Evolutionary conservation across 2,113 vertebrate species (phyloP), one percentile per base, ranked within the genome.

Genomic region (Paedocypris sp.): DNA sequence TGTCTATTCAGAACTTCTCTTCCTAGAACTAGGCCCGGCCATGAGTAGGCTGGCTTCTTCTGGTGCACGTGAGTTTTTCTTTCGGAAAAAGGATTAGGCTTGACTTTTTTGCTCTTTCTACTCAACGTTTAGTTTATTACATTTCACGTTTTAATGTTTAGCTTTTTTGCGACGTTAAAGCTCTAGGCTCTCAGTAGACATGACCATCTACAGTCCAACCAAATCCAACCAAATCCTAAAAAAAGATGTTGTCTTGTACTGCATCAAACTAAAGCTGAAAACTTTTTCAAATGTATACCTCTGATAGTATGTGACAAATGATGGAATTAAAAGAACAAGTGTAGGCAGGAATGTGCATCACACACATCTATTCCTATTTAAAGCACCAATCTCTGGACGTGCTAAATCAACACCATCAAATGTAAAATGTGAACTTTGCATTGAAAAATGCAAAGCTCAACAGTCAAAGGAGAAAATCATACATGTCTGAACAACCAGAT

Each of bases 281-380:
- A 33, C 13, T 28, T 54, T 51, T 76, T 75, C 62, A 69, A 64
- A 75, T 75, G 53, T 80, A 32, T 73, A 46, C 60, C 60, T 41
- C 10, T 78, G 68, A 79, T 75, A 25, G 62, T 62, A 73, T 73
- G 65, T 53, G 67, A 78, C 75, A 59, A n/a, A n/a, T n/a, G n/a
- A n/a, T n/a, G n/a, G 71, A 69, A 77, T 79, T 78, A 78, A 77
- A 77, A 68, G 45, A 53, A 60, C 28, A 45, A 13, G 52, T 68
- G 71, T 70, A 69, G 75, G 73, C 59, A 68, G 65, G 66, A 80
- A 78, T 76, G 76, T 53, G 73, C 69, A 70, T 73, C 62, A 57
- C 59, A 70, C 67, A 47, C 26, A 47, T 16, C 36, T 36, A 19
- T 46, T 41, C 38, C 53, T 19, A 25, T 51, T 16, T 50, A 59